Percentiles rank a stretch among this genome's conserved stretches.
Evolutionary conservation across 2,888 invertebrate genomes (phyloP).

Genomic region (Idaea dimidiata): DNA sequence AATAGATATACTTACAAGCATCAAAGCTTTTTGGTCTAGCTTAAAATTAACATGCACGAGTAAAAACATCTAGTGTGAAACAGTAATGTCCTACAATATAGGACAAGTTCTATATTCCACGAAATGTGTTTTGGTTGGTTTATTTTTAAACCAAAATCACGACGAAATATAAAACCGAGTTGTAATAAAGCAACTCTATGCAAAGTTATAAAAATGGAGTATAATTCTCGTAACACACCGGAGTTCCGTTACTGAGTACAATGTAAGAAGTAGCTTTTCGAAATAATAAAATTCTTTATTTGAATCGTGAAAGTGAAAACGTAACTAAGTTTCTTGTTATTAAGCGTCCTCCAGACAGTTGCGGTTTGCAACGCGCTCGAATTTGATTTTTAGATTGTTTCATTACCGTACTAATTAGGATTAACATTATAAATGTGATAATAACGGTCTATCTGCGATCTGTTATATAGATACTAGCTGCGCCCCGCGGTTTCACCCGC

Average conservation of each 20-base stretch:
- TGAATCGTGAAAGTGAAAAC: background rate
- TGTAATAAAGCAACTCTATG: background rate
- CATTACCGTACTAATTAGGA: no score
- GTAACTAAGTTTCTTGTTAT: background rate
- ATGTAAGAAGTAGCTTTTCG: background rate
- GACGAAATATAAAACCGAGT: background rate
- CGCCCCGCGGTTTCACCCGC: no score
- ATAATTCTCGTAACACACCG: background rate
- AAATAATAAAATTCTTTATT: background rate
- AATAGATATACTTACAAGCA: no score
- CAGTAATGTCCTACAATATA: no score
- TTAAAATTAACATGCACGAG: no score
- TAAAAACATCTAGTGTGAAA: no score
- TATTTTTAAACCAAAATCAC: background rate
- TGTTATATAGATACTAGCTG: no score
- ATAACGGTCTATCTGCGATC: no score
- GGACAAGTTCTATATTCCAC: background rate
- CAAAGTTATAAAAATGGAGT: background rate
- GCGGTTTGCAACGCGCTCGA: background rate
- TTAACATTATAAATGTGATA: no score
- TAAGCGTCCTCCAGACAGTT: background rate
- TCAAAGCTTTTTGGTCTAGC: no score
- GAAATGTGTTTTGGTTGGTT: background rate
- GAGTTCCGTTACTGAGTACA: background rate
- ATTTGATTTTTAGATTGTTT: no score